Evolutionary conservation across 2,797 vertebrate species (phyloP).

Genomic region (Rhodeus uyekii): DNA sequence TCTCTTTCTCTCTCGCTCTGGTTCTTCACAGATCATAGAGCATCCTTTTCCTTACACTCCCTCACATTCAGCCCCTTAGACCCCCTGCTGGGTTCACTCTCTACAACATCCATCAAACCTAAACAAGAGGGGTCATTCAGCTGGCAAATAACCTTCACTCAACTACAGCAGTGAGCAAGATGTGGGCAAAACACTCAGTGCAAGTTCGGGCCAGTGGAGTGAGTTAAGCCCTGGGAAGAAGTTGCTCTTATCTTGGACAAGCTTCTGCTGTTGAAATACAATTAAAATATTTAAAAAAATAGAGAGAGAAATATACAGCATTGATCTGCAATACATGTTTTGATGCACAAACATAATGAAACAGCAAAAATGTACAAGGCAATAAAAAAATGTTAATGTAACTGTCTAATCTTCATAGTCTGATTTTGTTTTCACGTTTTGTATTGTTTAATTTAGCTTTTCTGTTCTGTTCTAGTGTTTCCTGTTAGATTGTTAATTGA

Average conservation of each 20-base stretch:
- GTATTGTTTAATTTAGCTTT: too few relatives aligned
- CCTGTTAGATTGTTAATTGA: too few relatives aligned
- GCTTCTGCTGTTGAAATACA: background rate
- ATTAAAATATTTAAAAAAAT: slow-evolving; percentile 4
- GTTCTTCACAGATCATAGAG: slow-evolving; percentile 93
- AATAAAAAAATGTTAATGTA: background rate
- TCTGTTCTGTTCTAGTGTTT: too few relatives aligned
- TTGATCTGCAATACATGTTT: background rate
- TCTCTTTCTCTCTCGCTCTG: slow-evolving; percentile 62
- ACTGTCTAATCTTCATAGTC: background rate
- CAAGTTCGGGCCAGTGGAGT: slow-evolving; percentile 27
- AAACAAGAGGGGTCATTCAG: slow-evolving; percentile 92
- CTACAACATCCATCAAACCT: slow-evolving; percentile 90
- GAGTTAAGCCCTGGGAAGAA: slow-evolving; percentile 16
- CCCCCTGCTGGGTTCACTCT: slow-evolving; percentile 71
- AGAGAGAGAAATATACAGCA: background rate
- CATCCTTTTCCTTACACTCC: slow-evolving; percentile 87
- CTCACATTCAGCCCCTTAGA: slow-evolving; percentile 43
- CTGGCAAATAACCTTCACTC: slow-evolving; percentile 92
- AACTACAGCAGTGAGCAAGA: slow-evolving; percentile 36
- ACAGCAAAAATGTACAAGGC: background rate
- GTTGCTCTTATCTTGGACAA: background rate
- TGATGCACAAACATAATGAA: background rate
- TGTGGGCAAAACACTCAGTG: slow-evolving; percentile 36
- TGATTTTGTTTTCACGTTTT: background rate